Evolutionary conservation across 2,888 invertebrate species (phyloP).

Genomic region (Lochmaea crataegi): DNA sequence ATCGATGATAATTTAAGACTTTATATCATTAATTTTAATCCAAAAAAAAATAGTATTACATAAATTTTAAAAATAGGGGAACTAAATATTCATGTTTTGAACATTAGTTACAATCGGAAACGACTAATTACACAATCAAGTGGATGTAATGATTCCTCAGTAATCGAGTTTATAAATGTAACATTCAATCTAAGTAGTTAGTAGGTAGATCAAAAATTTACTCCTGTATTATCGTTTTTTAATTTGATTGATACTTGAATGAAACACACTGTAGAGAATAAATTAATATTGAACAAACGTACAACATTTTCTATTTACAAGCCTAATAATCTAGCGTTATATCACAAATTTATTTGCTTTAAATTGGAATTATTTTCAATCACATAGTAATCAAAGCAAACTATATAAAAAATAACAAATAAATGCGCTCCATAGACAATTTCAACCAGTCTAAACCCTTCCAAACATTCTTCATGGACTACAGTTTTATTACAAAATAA

Average conservation of each 20-base stretch:
- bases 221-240: background rate
- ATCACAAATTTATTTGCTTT: conserved; percentile 65
- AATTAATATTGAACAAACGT: conserved; percentile 49
- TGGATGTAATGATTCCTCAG: too few relatives aligned
- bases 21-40: too few relatives aligned
- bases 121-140: too few relatives aligned
- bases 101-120: too few relatives aligned
- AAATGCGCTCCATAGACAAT: conserved; percentile 47
- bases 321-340: conserved; percentile 56
- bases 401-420: conserved; percentile 56
- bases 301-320: conserved; percentile 51
- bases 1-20: background rate
- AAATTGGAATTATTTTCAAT: conserved; percentile 62
- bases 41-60: too few relatives aligned
- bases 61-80: too few relatives aligned
- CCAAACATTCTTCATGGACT: too few relatives aligned
- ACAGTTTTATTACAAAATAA: too few relatives aligned
- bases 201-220: too few relatives aligned
- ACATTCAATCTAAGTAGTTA: too few relatives aligned
- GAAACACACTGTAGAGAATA: conserved; percentile 31
- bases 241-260: background rate
- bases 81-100: too few relatives aligned
- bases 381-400: conserved; percentile 63
- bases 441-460: conserved; percentile 28
- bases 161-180: too few relatives aligned